Conservation (phyloP, 2,113 vertebrate genomes). For the Tragelaphus scriptus region DNA sequence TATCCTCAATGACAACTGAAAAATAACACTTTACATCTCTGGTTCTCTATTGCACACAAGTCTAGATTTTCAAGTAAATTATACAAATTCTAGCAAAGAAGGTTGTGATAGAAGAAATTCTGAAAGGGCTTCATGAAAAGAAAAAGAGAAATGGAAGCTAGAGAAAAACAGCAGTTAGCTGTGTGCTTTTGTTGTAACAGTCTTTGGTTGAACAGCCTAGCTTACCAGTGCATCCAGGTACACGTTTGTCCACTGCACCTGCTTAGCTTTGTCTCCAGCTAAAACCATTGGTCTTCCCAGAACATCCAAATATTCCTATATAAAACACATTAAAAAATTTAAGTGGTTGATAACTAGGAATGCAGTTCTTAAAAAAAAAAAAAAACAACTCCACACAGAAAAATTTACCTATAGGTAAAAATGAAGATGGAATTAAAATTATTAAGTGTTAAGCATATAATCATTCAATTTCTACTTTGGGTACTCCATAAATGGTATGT, state of each 20-base stretch:
- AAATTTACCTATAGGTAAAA: not conserved
- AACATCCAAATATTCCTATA: constrained; percentile 96
- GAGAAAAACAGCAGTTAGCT: not conserved
- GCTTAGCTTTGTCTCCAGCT: constrained; percentile 93
- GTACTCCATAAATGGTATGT: not conserved
- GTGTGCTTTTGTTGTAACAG: not conserved
- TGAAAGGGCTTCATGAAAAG: not conserved
- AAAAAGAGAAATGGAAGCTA: not conserved
- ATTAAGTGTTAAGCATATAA: not conserved
- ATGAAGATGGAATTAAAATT: not conserved
- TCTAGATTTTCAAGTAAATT: not conserved
- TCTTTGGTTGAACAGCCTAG: not conserved
- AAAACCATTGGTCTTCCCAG: constrained; percentile 98
- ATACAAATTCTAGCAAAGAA: not conserved
- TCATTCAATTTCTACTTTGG: not conserved
- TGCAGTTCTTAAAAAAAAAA: not conserved
- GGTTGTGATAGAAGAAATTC: not conserved
- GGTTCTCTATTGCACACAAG: not conserved
- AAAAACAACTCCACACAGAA: not conserved
- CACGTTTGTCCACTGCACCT: constrained; percentile 99
- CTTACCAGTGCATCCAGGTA: constrained; percentile 97
- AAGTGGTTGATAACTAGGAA: not conserved
- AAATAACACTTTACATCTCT: not conserved
- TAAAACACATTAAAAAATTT: constrained; percentile 12
- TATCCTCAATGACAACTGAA: not conserved